phyloP scores from a whole-genome alignment of 2,113 vertebrate genomes.

The Cyprinodon tularosa region DNA sequence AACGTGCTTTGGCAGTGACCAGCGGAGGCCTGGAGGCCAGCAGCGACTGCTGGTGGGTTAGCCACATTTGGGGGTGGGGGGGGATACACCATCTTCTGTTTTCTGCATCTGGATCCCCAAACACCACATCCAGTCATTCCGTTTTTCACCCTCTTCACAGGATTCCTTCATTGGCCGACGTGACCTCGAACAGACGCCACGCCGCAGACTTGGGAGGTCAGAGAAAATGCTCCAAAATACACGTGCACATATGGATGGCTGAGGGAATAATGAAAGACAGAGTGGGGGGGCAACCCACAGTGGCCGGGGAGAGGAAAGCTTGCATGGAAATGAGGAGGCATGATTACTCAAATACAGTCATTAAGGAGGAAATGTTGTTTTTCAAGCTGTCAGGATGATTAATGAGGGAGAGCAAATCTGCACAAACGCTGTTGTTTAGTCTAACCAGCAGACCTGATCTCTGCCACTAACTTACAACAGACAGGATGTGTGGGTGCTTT shows the following conservation, averaged over 20 bases:
- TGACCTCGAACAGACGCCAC: constrained; percentile 66
- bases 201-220: constrained; percentile 66
- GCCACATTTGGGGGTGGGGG: constrained; percentile 48
- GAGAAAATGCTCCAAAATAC: constrained; percentile 51
- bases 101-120: constrained; percentile 59
- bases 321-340: constrained; percentile 83
- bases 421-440: constrained; percentile 98
- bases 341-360: constrained; percentile 99
- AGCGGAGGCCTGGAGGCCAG: constrained; percentile 61
- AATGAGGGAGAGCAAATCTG: constrained; percentile 94
- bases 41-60: constrained; percentile 55
- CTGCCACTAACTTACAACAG: constrained; percentile 89
- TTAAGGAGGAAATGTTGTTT: constrained; percentile 99
- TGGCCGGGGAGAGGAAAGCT: constrained; percentile 49
- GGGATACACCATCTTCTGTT: constrained; percentile 54
- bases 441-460: constrained; percentile 96
- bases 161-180: constrained; percentile 54
- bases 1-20: constrained; percentile 75
- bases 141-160: constrained; percentile 62
- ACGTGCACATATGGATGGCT: constrained; percentile 50
- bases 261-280: constrained; percentile 13
- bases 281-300: constrained; percentile 9
- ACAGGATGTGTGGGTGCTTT: constrained; percentile 64
- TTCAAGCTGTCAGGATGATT: constrained; percentile 99
- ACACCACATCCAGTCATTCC: constrained; percentile 63